Percentiles rank a stretch among this genome's conserved stretches.
Conservation (phyloP, 2,797 vertebrate genomes). For the Neopelma chrysocephalum region DNA sequence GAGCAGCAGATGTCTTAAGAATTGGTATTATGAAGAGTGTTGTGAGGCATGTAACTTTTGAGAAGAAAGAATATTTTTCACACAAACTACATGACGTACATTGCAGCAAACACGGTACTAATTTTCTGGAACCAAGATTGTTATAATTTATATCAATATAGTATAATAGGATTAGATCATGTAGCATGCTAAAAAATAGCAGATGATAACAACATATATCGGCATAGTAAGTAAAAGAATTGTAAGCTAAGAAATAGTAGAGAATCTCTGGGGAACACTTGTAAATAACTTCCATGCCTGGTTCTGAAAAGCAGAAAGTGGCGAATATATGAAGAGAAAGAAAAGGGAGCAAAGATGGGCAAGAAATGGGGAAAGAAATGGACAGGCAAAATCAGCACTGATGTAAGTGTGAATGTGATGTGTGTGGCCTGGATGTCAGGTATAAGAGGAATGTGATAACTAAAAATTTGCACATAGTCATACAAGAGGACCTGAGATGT, state of each 20-base stretch:
- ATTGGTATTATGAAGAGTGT: neutral
- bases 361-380: neutral
- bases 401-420: fast-evolving
- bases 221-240: neutral
- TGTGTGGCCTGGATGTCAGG: neutral
- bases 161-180: neutral
- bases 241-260: neutral
- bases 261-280: neutral
- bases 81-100: neutral
- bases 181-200: neutral
- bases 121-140: neutral
- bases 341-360: neutral
- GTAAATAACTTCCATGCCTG: neutral
- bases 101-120: neutral
- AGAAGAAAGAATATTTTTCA: neutral
- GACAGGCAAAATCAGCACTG: neutral
- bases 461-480: neutral
- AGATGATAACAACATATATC: neutral
- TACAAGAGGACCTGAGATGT: neutral
- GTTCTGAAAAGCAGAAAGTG: neutral
- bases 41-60: neutral
- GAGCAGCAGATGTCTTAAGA: constrained; percentile 39
- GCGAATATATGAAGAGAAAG: neutral
- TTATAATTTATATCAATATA: neutral
- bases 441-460: neutral